Conservation (phyloP, 1,140 invertebrate species). For the Galleria mellonella region DNA sequence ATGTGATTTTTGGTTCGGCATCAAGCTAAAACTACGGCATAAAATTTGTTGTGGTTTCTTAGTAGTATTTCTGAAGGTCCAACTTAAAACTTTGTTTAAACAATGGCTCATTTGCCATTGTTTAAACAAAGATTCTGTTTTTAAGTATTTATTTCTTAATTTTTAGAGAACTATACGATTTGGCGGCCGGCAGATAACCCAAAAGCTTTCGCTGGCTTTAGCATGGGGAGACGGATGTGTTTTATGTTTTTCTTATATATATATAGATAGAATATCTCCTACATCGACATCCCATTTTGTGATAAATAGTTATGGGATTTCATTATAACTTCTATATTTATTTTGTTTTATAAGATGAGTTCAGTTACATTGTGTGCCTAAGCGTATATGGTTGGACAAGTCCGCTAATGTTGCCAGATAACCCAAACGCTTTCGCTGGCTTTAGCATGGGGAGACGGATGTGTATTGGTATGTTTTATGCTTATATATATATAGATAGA, state of each 20-base stretch:
- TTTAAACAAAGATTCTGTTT: no score
- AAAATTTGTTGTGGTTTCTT: no score
- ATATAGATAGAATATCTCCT: no score
- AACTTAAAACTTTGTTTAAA: no score
- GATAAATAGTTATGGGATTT: slow-evolving; percentile 26
- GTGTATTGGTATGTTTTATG: slow-evolving; percentile 69
- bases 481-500: background rate
- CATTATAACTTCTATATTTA: no score
- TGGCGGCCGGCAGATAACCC: slow-evolving; percentile 36
- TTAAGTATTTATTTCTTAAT: background rate
- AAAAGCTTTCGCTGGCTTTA: slow-evolving; percentile 76
- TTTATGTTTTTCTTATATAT: slow-evolving; percentile 33
- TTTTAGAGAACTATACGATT: slow-evolving; percentile 33
- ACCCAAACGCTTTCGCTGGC: slow-evolving; percentile 72
- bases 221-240: slow-evolving; percentile 69
- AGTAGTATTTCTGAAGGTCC: no score
- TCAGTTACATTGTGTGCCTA: no score
- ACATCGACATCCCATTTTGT: slow-evolving; percentile 41
- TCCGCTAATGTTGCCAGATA: slow-evolving; percentile 64
- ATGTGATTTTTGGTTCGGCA: no score
- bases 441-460: slow-evolving; percentile 77
- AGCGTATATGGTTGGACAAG: slow-evolving; percentile 79
- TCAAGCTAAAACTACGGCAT: no score
- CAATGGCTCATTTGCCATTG: no score
- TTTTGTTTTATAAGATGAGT: no score